These are phyloP conservation scores for Hypotaenidia philippensis DNA, from an alignment of 2,797 vertebrate species.

Conservation along the genomic window DNA sequence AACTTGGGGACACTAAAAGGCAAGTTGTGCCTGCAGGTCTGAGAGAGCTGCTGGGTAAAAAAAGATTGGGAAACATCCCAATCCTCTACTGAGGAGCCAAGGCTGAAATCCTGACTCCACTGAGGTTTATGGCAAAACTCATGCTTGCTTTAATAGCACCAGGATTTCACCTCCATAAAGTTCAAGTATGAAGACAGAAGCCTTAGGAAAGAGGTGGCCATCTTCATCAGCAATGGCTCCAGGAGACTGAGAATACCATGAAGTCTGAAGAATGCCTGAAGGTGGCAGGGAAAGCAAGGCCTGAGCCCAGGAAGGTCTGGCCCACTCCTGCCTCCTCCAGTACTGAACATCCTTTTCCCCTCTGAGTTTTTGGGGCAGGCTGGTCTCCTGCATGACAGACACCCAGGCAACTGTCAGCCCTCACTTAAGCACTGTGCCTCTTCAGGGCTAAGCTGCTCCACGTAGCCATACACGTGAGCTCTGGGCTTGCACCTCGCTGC, in stretches of 20 bases:
- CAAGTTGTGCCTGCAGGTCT: background rate
- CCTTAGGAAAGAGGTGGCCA: background rate
- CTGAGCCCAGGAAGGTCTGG: background rate
- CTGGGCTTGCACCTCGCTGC: background rate
- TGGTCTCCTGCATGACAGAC: background rate
- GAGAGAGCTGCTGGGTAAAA: background rate
- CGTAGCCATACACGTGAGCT: background rate
- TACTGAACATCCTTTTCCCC: background rate
- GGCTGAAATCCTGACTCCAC: slow-evolving; percentile 20
- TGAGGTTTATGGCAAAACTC: slow-evolving; percentile 4
- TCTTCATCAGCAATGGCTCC: background rate
- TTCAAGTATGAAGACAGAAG: background rate
- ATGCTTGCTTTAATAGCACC: background rate
- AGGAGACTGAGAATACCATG: background rate
- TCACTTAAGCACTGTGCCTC: background rate
- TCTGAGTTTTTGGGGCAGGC: background rate
- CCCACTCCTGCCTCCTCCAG: background rate
- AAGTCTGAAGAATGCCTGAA: background rate
- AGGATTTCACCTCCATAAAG: background rate
- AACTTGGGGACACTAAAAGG: background rate
- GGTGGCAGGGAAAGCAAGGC: background rate
- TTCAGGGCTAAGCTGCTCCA: background rate
- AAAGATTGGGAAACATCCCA: slow-evolving; percentile 10
- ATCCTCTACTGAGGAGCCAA: background rate
- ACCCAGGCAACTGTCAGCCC: background rate